Evolutionary conservation across 2,797 vertebrate genomes (phyloP).

Genomic region (Menidia menidia): DNA sequence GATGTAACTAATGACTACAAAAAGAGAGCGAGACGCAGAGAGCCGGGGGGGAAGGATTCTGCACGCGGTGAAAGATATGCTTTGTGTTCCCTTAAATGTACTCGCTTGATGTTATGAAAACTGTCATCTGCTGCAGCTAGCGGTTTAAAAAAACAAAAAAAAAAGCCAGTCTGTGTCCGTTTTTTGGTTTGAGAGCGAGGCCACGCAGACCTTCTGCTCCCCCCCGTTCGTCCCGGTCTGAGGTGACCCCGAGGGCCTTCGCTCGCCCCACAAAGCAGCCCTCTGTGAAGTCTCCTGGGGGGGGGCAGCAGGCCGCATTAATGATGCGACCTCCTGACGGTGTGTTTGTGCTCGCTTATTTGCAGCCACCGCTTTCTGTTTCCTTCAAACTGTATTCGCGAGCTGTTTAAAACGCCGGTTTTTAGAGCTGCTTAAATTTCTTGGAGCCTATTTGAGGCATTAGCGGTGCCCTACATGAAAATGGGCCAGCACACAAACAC

Average conservation of each 20-base stretch:
- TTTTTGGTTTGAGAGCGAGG: conserved; percentile 16
- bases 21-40: conserved; percentile 34
- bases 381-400: conserved; percentile 26
- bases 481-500: conserved; percentile 26
- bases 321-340: conserved; percentile 33
- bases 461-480: conserved; percentile 43
- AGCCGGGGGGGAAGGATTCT: conserved; percentile 47
- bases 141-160: conserved; percentile 35
- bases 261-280: conserved; percentile 11
- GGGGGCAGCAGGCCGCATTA: conserved; percentile 14
- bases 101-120: conserved; percentile 52
- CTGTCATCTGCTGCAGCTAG: conserved; percentile 40
- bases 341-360: conserved; percentile 11
- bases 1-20: conserved; percentile 52
- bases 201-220: neutral
- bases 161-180: conserved; percentile 1
- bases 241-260: conserved; percentile 22
- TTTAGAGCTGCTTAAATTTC: conserved; percentile 36
- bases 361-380: conserved; percentile 8
- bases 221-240: neutral
- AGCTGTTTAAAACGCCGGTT: conserved; percentile 15
- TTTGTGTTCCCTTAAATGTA: conserved; percentile 40
- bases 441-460: conserved; percentile 31
- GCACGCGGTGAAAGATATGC: conserved; percentile 40
- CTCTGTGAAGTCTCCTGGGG: conserved; percentile 32